Conservation (phyloP, 1,140 invertebrate species). For the Prorops nasuta region DNA sequence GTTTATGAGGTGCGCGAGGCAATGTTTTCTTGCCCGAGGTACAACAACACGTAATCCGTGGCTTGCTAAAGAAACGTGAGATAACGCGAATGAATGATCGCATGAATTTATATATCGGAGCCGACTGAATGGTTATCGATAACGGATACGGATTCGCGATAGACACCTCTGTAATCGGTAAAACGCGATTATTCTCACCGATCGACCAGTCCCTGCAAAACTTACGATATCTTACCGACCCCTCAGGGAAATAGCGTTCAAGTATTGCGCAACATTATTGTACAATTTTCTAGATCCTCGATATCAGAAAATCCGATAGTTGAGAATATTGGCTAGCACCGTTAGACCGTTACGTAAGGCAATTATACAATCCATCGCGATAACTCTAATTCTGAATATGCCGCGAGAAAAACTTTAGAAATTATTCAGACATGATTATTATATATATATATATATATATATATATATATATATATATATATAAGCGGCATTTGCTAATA, state of each 20-base stretch:
- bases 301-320: background rate
- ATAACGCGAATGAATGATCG: constrained; percentile 30
- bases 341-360: no score
- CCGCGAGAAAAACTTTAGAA: no score
- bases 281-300: background rate
- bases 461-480: background rate
- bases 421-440: no score
- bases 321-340: background rate
- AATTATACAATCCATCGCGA: no score
- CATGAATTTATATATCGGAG: constrained; percentile 21
- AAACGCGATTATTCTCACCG: background rate
- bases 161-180: background rate
- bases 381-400: no score
- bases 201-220: no score
- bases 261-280: background rate
- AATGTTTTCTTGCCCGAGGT: background rate
- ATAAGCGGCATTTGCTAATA: background rate
- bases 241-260: no score
- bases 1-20: constrained; percentile 18
- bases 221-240: no score
- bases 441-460: background rate
- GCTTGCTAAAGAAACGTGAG: constrained; percentile 15
- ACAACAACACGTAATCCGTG: constrained; percentile 1
- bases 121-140: constrained; percentile 17
- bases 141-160: constrained; percentile 19